Evolutionary conservation across 2,113 vertebrate species (phyloP), one percentile per base, ranked within the genome.

Genomic region (Mastomys natalensis): DNA sequence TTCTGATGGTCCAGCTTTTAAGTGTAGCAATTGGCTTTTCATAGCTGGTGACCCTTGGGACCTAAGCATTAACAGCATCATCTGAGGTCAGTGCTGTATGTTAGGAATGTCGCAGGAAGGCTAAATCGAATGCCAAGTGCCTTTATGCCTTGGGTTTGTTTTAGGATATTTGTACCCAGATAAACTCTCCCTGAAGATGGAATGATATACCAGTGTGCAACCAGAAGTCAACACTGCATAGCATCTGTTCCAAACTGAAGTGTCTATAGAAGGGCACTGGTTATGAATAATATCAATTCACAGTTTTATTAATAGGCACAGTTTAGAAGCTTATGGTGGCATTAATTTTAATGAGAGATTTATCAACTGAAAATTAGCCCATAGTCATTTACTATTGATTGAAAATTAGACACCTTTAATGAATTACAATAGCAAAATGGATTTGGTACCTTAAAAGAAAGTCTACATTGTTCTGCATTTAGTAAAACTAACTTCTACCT

Each of bases 11-110:
- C 97, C 98, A 96, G 97, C 98, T 98, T 97, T 96, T 98, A 99
- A 99, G 98, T 98, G 98, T 98, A 98, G 98, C 98, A 97, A 98
- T 98, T 98, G 97, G 97, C 96, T 98, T 98, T 98, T 98, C 98
- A 97, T 98, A 98, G 96, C 97, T 93, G 76, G 96, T 93, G 96
- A 97, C 98, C 98, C 98, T 93, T 66, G 98, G 98, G 98, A 97
- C 96, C 90, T 93, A 82, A 92, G 96, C 78, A 58, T 97, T 98
- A 97, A 97, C 97, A 98, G 95, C 97, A 97, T 98, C 95, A 80
- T 98, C 98, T 96, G 88, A 78, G 94, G 84, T 95, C 70, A 73
- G 97, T 29, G 66, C 95, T 98, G 76, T 92, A 8, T 95, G 96
- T 98, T 98, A 97, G 96, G 92, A 97, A 98, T 97, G 98, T 96